Conservation (phyloP, 2,113 vertebrate genomes). For the Tetraodon nigroviridis region DNA sequence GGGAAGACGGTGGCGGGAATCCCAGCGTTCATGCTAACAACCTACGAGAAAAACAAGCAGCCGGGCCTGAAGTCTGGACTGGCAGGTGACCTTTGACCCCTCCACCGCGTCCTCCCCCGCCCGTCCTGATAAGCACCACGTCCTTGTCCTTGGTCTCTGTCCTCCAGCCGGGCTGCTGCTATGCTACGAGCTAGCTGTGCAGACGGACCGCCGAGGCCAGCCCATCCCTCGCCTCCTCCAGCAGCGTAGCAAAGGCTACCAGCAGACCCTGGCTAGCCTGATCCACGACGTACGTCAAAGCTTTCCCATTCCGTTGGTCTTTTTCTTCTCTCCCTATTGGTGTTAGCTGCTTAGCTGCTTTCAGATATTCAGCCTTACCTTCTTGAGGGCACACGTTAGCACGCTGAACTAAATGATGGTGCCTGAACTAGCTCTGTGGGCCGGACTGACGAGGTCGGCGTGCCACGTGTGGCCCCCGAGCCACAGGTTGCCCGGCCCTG, state of each 20-base stretch:
- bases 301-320: background rate
- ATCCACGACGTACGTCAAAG: conserved; percentile 81
- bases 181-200: conserved; percentile 84
- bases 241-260: conserved; percentile 85
- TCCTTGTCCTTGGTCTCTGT: background rate
- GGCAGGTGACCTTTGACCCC: conserved; percentile 73
- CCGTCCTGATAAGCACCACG: background rate
- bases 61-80: conserved; percentile 92
- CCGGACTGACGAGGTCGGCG: too few species aligned
- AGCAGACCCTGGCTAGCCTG: conserved; percentile 83
- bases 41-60: conserved; percentile 93
- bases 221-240: conserved; percentile 82
- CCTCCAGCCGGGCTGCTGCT: conserved; percentile 85
- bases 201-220: conserved; percentile 83
- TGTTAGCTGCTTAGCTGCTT: too few species aligned
- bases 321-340: background rate
- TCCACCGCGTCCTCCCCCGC: too few species aligned
- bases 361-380: too few species aligned
- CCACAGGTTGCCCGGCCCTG: too few species aligned
- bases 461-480: too few species aligned
- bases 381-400: too few species aligned
- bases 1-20: conserved; percentile 86
- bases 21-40: conserved; percentile 87
- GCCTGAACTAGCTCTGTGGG: too few species aligned
- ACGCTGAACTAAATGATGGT: too few species aligned